A percentile compares a stretch with the other conserved stretches of the same genome.
Evolutionary conservation across 2,113 vertebrate genomes (phyloP).

Genomic region (Mesitornis unicolor): DNA sequence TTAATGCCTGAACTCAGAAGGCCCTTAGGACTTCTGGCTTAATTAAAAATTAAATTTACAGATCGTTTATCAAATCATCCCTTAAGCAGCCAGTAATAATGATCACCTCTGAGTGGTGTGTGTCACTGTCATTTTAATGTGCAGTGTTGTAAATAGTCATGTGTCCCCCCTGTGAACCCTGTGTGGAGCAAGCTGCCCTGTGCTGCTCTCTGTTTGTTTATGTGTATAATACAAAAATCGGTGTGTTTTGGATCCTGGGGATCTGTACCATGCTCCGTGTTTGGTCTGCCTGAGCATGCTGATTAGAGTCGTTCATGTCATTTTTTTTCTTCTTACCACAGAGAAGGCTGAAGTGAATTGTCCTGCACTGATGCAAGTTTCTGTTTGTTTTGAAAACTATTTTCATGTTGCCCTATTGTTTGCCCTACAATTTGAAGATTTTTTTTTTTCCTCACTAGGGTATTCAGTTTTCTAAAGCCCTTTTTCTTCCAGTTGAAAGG

Average conservation of each 20-base stretch:
- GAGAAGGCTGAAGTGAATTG: background rate
- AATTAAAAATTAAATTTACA: conserved; percentile 78
- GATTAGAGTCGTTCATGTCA: background rate
- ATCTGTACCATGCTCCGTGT: background rate
- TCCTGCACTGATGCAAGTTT: background rate
- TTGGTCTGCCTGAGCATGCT: background rate
- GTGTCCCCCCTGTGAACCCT: conserved; percentile 2
- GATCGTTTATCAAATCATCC: conserved; percentile 68
- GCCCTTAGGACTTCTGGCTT: conserved; percentile 57
- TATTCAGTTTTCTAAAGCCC: background rate
- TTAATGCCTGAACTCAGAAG: conserved; percentile 56
- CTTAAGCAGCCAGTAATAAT: conserved; percentile 66
- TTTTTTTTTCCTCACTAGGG: background rate
- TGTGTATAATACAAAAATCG: background rate
- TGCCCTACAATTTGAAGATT: background rate
- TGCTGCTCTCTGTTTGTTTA: background rate
- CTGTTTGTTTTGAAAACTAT: background rate
- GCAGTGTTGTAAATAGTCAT: background rate
- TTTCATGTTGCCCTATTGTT: background rate
- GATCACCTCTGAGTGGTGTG: conserved; percentile 47
- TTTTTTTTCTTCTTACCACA: background rate
- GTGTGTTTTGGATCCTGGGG: background rate
- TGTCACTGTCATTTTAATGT: conserved; percentile 44
- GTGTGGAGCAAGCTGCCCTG: background rate
- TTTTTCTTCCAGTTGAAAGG: background rate